These are phyloP conservation scores for Luffia ferchaultella DNA, from an alignment of 2,888 invertebrate genomes.

Conservation along the genomic window DNA sequence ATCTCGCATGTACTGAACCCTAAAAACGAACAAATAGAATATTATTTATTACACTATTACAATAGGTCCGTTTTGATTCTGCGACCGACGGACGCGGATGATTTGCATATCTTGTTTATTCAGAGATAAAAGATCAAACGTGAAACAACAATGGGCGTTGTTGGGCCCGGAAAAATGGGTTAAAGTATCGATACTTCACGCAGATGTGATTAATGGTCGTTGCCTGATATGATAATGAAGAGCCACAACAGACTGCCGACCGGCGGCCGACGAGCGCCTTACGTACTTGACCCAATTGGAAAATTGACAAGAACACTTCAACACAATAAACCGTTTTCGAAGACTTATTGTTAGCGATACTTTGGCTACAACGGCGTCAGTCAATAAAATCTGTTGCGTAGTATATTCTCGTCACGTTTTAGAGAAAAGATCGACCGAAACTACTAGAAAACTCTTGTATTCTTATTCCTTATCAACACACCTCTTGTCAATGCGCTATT, in stretches of 20 bases:
- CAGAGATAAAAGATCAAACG: slow-evolving; percentile 24
- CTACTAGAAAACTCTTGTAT: no score
- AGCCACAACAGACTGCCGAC: slow-evolving; percentile 17
- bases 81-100: slow-evolving; percentile 9
- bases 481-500: no score
- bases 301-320: slow-evolving; percentile 19
- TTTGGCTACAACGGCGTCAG: no score
- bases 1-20: no score
- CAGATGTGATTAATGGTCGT: slow-evolving; percentile 38
- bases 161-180: slow-evolving; percentile 25
- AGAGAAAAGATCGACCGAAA: no score
- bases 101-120: slow-evolving; percentile 29
- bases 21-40: background rate
- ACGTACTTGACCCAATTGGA: slow-evolving; percentile 47
- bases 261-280: no score
- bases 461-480: no score
- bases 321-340: slow-evolving; percentile 2
- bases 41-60: background rate
- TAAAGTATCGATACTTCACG: slow-evolving; percentile 27
- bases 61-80: background rate
- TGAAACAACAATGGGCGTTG: slow-evolving; percentile 23
- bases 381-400: no score
- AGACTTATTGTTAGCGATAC: slow-evolving; percentile 1
- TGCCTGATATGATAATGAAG: slow-evolving; percentile 44
- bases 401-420: no score